Evolutionary conservation across 2,113 vertebrate species (phyloP), one percentile per base, ranked within the genome.

Genomic region (Rattus rattus): DNA sequence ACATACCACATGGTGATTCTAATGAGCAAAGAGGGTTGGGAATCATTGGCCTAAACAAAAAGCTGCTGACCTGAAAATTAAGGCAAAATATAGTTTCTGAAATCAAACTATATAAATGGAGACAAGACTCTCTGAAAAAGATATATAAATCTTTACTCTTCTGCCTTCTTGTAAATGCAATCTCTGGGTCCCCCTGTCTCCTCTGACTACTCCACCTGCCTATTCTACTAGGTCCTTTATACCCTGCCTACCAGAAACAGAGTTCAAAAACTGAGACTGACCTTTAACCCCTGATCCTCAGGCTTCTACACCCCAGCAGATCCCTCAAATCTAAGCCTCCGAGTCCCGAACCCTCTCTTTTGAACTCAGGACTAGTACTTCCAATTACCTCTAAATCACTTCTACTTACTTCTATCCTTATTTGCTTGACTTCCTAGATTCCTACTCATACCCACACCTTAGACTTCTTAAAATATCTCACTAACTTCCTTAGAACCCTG

Each of bases 1-100:
- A 89, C 70, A 26, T 72, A 93, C 84, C 85, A 56, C 3, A 67
- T 63, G 17, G 36, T 43, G 26, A 96, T 10, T 17, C 70, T n/a
- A 61, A 93, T 10, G 5, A 33, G 56, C 30, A 92, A 39, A 52
- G 16, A 88, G 19, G 59, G 33, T 6, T 36, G 17, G 89, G 69
- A 95, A 75, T 56, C 56, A 54, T 17, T 81, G 49, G 79, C 43
- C 95, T 75, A 88, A 89, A 88, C 5, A 28, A 65, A 80, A 90
- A 96, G 65, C 7, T 79, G 59, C 87, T 83, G 24, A n/a, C 54
- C 54, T 89, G 47, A 79, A 86, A 52, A 39, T 92, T 91, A 19
- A 49, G 47, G 63, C 65, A 87, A 96, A 96, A 86, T 73, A 77
- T 56, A 92, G 84, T 76, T 70, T 92, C n/a, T 88, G 65, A 92